Evolutionary conservation across 1,140 invertebrate genomes (phyloP).

Genomic region (Lucilia sericata): DNA sequence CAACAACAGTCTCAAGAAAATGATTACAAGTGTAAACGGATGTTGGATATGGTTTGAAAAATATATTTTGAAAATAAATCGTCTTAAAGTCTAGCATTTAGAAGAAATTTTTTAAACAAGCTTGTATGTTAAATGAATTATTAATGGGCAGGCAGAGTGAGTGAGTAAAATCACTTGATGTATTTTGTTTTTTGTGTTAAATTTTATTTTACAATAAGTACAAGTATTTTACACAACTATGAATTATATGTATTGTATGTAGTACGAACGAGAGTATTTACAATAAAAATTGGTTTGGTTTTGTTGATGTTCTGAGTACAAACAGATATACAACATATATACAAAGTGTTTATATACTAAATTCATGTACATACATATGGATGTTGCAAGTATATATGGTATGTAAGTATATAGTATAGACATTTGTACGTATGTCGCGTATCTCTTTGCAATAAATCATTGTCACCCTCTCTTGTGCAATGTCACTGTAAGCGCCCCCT

Average conservation of each 20-base stretch:
- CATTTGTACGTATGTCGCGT: conserved; percentile 53
- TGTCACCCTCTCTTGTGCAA: conserved; percentile 66
- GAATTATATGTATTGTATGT: too few relatives aligned
- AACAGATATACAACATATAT: neutral
- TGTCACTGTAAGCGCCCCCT: conserved; percentile 65
- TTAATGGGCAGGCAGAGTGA: neutral
- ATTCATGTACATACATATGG: neutral
- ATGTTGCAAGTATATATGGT: neutral
- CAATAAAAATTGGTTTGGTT: conserved; percentile 1
- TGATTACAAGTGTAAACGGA: neutral
- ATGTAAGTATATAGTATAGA: conserved; percentile 1
- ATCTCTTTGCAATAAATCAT: conserved; percentile 67
- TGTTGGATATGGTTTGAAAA: neutral
- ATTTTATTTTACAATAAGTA: too few relatives aligned
- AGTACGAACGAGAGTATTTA: neutral
- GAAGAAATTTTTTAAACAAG: neutral
- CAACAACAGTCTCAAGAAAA: too few relatives aligned
- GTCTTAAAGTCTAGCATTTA: neutral
- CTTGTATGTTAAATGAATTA: neutral
- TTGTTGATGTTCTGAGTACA: neutral
- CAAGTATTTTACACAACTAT: too few relatives aligned
- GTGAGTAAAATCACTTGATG: neutral
- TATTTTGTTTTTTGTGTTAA: too few relatives aligned
- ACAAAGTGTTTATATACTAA: neutral
- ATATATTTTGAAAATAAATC: neutral